Conservation (phyloP, 2,797 vertebrate species). For the Nannoperca obscura region DNA sequence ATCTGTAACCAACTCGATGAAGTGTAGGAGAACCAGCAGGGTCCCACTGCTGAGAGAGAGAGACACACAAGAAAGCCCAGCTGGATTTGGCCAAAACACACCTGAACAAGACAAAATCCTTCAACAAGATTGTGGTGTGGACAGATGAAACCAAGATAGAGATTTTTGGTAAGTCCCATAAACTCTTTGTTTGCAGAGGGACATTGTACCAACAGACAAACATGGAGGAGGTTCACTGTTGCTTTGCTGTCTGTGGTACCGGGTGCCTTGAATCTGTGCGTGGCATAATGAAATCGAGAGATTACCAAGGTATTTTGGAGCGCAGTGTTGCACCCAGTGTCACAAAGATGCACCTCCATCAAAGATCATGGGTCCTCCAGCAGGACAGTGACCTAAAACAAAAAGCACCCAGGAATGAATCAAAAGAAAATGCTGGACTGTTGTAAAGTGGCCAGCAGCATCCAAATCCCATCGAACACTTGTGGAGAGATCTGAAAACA, state of each 20-base stretch:
- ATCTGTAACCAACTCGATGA: neutral
- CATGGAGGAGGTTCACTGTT: neutral
- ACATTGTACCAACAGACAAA: neutral
- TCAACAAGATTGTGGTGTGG: neutral
- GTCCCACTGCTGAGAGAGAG: neutral
- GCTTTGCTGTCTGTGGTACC: neutral
- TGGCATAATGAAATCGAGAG: neutral
- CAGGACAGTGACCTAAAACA: neutral
- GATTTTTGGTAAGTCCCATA: neutral
- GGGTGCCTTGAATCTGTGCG: neutral
- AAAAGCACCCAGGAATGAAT: neutral
- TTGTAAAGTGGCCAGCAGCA: neutral
- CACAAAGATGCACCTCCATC: neutral
- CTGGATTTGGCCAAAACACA: constrained; percentile 1
- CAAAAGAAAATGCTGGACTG: neutral
- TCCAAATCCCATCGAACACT: neutral
- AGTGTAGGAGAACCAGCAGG: neutral
- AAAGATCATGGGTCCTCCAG: neutral
- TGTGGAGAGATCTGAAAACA: neutral
- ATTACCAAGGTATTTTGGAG: neutral
- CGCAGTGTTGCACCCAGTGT: neutral
- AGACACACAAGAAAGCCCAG: neutral
- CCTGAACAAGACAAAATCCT: neutral
- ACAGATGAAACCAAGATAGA: neutral
- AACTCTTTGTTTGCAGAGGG: neutral